Base-by-base conservation (phyloP, 2,797 vertebrate genomes). In the Gobio occitaniae region DNA sequence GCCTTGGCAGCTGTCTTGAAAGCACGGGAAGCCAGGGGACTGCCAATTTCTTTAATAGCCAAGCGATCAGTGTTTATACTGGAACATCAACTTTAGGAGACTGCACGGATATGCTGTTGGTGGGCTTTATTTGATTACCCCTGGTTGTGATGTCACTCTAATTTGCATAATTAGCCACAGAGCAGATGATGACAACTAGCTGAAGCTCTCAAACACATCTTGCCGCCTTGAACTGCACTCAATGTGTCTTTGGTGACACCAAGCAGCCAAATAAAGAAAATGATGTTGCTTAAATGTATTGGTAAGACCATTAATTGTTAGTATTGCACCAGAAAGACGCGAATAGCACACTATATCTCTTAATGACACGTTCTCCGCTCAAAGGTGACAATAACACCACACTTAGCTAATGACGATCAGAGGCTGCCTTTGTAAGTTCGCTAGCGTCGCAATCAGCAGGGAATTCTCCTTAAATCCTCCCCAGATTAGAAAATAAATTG, bases 401-500 rank as follows among this genome's bases (percentile, higher is more conserved):
- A 91, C 87, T 93, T 92, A 87, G 88, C 91, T 94, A 94, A 94
- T 94, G 93, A 93, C 91, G 92, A 91, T 93, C 90, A 86, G 89
- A 93, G 86, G 80, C 90, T 85, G 89, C 75, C 88, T 88, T 85
- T 88, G 90, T 91, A 90, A 91, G 82, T 89, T 91, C 82, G 90
- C 92, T 90, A 91, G 89, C 87, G 77, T 89, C 48, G 84, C 91
- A 92, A 90, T 93, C 93, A 90, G 85, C 82, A 70, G 93, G 94
- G 94, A 94, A 94, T 94, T 90, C 89, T 84, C 87, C 88, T 87
- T 87, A 93, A 93, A 94, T 95, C 92, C 89, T 88, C 89, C 89
- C 91, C 92, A 92, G 93, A 94, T 94, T 92, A 93, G 91, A 93
- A 94, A 94, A 94, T 93, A 93, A 94, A 95, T 95, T 93, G 93